Evolutionary conservation across 2,113 vertebrate genomes (phyloP).

Genomic region (Hyperopisus bebe): DNA sequence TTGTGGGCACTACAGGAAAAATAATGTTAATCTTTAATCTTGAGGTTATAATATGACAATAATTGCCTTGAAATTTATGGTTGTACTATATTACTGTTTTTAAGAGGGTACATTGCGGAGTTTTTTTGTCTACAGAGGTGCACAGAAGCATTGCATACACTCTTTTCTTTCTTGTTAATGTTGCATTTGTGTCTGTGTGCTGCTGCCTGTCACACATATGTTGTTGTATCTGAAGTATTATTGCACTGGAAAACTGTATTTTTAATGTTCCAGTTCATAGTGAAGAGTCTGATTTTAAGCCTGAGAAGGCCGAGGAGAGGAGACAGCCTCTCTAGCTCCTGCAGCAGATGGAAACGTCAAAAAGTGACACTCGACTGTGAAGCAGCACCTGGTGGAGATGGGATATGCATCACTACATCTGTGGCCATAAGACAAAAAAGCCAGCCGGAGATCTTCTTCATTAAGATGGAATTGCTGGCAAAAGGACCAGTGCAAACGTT

Average conservation of each 20-base stretch:
- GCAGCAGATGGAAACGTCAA: slow-evolving; percentile 62
- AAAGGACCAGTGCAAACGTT: neutral
- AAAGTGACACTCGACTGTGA: slow-evolving; percentile 61
- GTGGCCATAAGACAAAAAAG: slow-evolving; percentile 48
- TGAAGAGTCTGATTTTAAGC: neutral
- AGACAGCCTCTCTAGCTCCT: slow-evolving; percentile 25
- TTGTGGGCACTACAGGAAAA: slow-evolving; percentile 33
- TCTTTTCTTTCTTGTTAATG: neutral
- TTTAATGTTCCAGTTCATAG: neutral
- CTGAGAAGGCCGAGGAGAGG: neutral
- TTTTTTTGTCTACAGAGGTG: neutral
- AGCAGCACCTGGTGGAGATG: slow-evolving; percentile 62
- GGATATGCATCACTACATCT: slow-evolving; percentile 59
- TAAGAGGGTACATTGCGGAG: slow-evolving; percentile 40
- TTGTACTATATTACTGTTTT: slow-evolving; percentile 19
- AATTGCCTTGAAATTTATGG: neutral
- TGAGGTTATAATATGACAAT: slow-evolving; percentile 45
- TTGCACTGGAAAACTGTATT: neutral
- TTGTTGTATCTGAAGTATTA: neutral
- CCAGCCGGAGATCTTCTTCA: slow-evolving; percentile 14
- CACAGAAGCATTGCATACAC: neutral
- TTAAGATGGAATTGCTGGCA: slow-evolving; percentile 26
- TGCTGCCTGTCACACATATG: neutral
- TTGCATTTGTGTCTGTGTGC: neutral
- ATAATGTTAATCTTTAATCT: slow-evolving; percentile 46